Evolutionary conservation across 2,113 vertebrate genomes (phyloP).

Genomic region (Thalassoma bifasciatum): DNA sequence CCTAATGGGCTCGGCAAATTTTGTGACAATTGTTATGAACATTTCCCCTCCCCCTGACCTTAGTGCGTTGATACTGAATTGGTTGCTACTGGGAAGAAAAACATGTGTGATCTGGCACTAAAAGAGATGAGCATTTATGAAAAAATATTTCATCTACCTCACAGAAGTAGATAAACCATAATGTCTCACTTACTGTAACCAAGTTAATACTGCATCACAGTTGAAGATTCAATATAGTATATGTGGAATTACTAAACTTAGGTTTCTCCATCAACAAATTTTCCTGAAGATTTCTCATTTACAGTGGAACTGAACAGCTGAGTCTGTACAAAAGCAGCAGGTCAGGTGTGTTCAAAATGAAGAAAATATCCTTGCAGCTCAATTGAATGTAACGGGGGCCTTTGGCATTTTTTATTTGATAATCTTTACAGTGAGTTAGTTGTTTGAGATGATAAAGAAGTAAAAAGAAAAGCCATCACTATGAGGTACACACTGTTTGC

Average conservation of each 20-base stretch:
- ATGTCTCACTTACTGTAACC: neutral
- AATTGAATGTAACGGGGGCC: neutral
- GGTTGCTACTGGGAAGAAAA: too few species aligned
- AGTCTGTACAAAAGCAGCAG: neutral
- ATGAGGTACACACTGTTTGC: too few species aligned
- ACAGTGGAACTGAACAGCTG: too few species aligned
- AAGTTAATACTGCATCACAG: neutral
- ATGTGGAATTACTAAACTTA: too few species aligned
- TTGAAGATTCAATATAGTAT: neutral
- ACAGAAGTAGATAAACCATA: constrained; percentile 7
- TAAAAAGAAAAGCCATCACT: constrained; percentile 29
- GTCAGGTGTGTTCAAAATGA: neutral
- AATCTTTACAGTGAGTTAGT: constrained; percentile 2
- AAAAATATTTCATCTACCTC: constrained; percentile 28
- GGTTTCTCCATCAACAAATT: too few species aligned
- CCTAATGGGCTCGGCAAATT: constrained; percentile 47
- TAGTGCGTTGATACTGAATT: too few species aligned
- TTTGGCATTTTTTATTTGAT: neutral
- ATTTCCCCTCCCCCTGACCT: neutral
- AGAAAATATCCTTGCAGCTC: constrained; percentile 7
- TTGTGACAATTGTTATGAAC: neutral
- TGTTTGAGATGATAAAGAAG: neutral
- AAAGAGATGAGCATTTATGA: neutral
- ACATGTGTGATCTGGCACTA: neutral
- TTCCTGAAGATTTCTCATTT: too few species aligned